phyloP scores from a whole-genome alignment of 2,113 vertebrate species.

The Anhinga rufa region DNA sequence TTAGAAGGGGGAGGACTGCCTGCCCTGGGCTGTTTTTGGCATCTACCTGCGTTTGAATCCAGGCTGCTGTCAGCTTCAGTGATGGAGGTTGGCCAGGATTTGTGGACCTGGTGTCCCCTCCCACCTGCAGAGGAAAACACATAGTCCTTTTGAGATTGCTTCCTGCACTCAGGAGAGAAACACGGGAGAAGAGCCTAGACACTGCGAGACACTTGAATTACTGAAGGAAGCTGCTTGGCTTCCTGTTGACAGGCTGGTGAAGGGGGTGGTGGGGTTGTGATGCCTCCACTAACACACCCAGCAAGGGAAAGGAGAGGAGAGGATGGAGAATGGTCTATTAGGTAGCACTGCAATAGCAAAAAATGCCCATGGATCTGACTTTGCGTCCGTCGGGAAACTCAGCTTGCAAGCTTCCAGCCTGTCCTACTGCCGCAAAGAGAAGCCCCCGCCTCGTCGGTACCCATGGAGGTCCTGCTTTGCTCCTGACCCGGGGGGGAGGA shows the following conservation, averaged over 20 bases:
- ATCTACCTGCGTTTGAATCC: conserved; percentile 78
- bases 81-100: conserved; percentile 86
- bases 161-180: accelerated
- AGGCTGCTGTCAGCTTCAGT: conserved; percentile 73
- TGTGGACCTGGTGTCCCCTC: conserved; percentile 82
- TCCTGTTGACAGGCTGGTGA: background rate
- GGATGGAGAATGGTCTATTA: background rate
- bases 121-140: conserved; percentile 56
- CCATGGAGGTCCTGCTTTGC: background rate
- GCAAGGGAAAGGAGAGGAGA: background rate
- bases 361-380: background rate
- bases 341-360: background rate
- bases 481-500: background rate
- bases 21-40: background rate
- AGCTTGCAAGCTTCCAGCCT: background rate
- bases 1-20: background rate
- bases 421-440: background rate
- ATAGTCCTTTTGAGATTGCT: background rate
- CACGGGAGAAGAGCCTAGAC: background rate
- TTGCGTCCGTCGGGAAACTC: background rate
- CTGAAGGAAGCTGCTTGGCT: background rate
- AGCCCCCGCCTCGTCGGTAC: accelerated
- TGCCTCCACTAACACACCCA: background rate
- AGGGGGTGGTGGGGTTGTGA: background rate
- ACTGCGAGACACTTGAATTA: background rate